phyloP scores from a whole-genome alignment of 2,113 vertebrate genomes.

The Stegostoma tigrinum region DNA sequence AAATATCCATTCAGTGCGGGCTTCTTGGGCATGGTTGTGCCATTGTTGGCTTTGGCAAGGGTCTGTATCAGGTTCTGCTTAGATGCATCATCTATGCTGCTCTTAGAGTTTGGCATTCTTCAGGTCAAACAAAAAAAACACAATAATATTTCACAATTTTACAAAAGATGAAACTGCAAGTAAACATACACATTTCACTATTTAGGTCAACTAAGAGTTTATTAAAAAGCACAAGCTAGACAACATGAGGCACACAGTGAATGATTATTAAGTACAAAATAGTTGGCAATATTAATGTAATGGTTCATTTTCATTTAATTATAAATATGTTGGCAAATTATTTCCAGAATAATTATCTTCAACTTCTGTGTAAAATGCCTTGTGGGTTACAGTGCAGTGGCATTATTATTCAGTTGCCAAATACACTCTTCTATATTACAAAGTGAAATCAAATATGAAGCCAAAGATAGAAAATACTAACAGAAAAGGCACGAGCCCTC shows the following conservation, averaged over 20 bases:
- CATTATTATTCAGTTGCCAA: neutral
- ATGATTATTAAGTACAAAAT: neutral
- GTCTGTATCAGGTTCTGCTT: slow-evolving; percentile 52
- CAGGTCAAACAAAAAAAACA: neutral
- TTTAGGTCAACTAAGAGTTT: neutral
- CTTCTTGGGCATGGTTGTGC: slow-evolving; percentile 58
- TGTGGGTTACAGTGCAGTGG: neutral
- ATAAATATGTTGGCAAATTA: neutral
- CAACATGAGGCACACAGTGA: neutral
- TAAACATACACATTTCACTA: neutral
- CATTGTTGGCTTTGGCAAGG: slow-evolving; percentile 40
- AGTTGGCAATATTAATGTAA: neutral
- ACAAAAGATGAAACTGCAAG: neutral
- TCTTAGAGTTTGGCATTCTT: slow-evolving; percentile 73
- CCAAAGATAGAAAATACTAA: neutral
- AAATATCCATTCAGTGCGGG: slow-evolving; percentile 51
- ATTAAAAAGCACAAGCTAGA: neutral
- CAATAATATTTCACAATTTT: neutral
- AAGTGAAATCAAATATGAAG: neutral
- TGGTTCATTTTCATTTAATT: neutral
- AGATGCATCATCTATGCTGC: slow-evolving; percentile 54
- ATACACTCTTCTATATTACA: neutral
- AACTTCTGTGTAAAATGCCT: neutral
- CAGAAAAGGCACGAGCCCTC: neutral
- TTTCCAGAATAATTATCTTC: neutral